Evolutionary conservation across 2,113 vertebrate species (phyloP).

Genomic region (Himantopus leucocephalus): DNA sequence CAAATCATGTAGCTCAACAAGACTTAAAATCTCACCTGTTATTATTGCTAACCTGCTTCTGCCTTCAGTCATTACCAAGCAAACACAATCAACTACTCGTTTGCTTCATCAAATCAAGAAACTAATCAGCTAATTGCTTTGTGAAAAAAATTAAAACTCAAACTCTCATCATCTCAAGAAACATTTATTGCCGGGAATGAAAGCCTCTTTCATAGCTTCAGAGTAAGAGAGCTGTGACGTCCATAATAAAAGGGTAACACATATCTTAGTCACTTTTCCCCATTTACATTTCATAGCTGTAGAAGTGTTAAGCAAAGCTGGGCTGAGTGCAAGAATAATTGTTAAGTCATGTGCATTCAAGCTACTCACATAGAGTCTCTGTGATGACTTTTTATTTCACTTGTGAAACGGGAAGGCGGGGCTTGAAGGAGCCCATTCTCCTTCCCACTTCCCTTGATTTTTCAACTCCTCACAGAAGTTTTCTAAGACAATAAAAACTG

Average conservation of each 20-base stretch:
- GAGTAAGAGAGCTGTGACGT: background rate
- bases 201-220: background rate
- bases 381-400: background rate
- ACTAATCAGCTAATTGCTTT: constrained; percentile 10
- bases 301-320: background rate
- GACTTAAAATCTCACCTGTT: background rate
- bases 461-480: background rate
- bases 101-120: background rate
- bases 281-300: background rate
- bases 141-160: background rate
- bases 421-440: background rate
- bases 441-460: background rate
- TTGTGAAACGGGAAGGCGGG: background rate
- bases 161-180: background rate
- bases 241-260: background rate
- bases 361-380: background rate
- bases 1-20: background rate
- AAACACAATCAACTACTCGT: background rate
- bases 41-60: background rate
- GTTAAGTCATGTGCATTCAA: background rate
- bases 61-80: background rate
- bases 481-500: background rate
- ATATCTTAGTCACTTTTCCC: background rate
- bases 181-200: background rate
- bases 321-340: background rate